Conservation (phyloP, 1,140 invertebrate species). For the Formica selysi region DNA sequence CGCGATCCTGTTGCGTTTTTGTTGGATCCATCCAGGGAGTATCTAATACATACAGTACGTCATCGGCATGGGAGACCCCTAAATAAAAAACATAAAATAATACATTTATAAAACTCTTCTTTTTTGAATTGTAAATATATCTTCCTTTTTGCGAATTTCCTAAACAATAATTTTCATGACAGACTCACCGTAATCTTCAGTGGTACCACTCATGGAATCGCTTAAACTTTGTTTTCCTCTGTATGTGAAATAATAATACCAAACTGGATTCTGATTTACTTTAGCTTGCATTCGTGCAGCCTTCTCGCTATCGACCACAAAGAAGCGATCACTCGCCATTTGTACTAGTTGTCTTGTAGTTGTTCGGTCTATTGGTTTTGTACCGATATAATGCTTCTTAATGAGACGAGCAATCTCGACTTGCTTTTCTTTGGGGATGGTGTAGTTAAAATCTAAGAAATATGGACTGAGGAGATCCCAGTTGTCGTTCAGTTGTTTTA, state of each 20-base stretch:
- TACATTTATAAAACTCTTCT: constrained; percentile 2
- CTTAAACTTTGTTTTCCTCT: constrained; percentile 86
- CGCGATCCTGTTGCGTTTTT: constrained; percentile 82
- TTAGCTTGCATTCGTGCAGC: constrained; percentile 87
- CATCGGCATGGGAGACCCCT: constrained; percentile 89
- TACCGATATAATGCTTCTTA: constrained; percentile 87
- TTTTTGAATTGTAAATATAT: not conserved
- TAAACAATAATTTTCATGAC: constrained; percentile 52
- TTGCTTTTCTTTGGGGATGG: constrained; percentile 85
- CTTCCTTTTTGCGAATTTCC: not conserved
- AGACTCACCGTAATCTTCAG: constrained; percentile 87
- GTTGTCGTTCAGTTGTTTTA: constrained; percentile 86
- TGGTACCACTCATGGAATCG: constrained; percentile 82
- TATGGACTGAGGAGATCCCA: constrained; percentile 88
- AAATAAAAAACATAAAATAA: constrained; percentile 24
- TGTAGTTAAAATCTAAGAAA: constrained; percentile 89
- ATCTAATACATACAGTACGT: constrained; percentile 84
- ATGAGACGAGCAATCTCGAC: constrained; percentile 85
- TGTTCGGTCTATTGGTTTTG: constrained; percentile 83
- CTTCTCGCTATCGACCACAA: constrained; percentile 87
- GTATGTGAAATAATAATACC: constrained; percentile 88
- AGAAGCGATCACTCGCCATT: constrained; percentile 88
- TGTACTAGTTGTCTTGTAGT: constrained; percentile 79
- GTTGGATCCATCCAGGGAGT: constrained; percentile 77
- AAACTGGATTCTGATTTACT: constrained; percentile 87